phyloP scores from a whole-genome alignment of 2,113 vertebrate genomes.

The Pygoscelis antarcticus region DNA sequence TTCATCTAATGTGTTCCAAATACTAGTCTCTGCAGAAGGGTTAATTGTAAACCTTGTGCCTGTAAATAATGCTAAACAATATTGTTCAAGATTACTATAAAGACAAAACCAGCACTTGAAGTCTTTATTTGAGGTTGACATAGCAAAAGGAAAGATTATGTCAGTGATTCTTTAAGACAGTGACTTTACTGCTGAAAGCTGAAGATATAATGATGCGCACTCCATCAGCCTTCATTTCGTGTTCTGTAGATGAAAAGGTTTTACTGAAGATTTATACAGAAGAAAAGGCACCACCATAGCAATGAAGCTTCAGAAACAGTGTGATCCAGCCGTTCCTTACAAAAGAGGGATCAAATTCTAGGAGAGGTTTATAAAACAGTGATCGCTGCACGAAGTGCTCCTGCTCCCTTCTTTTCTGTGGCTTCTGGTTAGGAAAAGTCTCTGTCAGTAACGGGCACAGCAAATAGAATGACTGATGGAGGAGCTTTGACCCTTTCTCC shows the following conservation, averaged over 20 bases:
- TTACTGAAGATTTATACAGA: conserved; percentile 17
- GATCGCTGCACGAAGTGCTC: not conserved
- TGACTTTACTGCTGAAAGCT: conserved; percentile 19
- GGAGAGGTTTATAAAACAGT: not conserved
- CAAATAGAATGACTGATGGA: not conserved
- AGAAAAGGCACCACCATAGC: not conserved
- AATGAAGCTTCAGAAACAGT: conserved; percentile 21
- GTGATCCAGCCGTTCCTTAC: conserved; percentile 7
- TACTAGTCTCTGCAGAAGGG: not conserved
- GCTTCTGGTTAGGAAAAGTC: not conserved
- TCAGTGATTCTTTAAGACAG: conserved; percentile 23
- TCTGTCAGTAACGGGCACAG: not conserved
- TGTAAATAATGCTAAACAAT: conserved; percentile 4
- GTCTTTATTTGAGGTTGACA: not conserved
- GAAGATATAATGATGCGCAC: not conserved
- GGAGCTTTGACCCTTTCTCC: not conserved
- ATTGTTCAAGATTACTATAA: not conserved
- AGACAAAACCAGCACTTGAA: not conserved
- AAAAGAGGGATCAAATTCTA: conserved; percentile 21
- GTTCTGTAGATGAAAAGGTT: conserved; percentile 1
- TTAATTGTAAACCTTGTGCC: not conserved
- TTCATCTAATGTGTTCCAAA: not conserved
- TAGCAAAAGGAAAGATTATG: conserved; percentile 17
- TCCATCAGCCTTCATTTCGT: not conserved
- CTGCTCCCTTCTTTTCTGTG: not conserved